Evolutionary conservation across 2,888 invertebrate genomes (phyloP).

Genomic region (Meandrusa payeni): DNA sequence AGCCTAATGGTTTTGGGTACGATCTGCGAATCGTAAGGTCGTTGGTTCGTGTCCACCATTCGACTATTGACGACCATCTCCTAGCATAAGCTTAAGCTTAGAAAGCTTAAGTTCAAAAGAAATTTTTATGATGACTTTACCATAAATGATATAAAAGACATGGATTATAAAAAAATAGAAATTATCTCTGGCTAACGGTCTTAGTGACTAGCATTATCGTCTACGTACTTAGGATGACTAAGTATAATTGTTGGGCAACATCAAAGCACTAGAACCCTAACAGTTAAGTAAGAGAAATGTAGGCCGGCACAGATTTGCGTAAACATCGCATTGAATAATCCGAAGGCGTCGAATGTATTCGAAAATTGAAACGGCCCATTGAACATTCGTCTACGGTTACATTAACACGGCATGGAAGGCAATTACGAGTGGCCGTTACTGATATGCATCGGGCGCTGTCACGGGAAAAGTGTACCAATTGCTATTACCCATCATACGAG

Average conservation of each 20-base stretch:
- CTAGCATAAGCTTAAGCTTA: too few species aligned
- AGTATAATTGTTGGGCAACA: neutral
- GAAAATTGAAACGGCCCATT: conserved; percentile 4
- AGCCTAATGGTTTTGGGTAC: too few species aligned
- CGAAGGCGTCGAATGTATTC: neutral
- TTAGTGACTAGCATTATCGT: too few species aligned
- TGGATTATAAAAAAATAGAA: too few species aligned
- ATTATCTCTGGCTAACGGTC: too few species aligned
- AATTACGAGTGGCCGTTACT: conserved; percentile 4
- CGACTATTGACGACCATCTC: too few species aligned
- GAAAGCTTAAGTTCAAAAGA: too few species aligned
- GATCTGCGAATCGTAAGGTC: too few species aligned
- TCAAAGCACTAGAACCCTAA: neutral
- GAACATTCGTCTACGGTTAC: conserved; percentile 8
- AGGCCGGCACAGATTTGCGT: conserved; percentile 3
- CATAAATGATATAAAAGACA: too few species aligned
- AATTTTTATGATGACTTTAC: too few species aligned
- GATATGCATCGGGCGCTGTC: conserved; percentile 8
- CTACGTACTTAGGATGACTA: too few species aligned
- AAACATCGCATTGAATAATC: conserved; percentile 11
- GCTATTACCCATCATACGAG: conserved; percentile 6
- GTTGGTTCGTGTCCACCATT: too few species aligned
- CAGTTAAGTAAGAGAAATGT: neutral
- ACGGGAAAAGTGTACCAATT: conserved; percentile 18
- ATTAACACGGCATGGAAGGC: conserved; percentile 3